These are phyloP conservation scores for Aphaenogaster floridana DNA, from an alignment of 1,140 invertebrate genomes.

Conservation along the genomic window DNA sequence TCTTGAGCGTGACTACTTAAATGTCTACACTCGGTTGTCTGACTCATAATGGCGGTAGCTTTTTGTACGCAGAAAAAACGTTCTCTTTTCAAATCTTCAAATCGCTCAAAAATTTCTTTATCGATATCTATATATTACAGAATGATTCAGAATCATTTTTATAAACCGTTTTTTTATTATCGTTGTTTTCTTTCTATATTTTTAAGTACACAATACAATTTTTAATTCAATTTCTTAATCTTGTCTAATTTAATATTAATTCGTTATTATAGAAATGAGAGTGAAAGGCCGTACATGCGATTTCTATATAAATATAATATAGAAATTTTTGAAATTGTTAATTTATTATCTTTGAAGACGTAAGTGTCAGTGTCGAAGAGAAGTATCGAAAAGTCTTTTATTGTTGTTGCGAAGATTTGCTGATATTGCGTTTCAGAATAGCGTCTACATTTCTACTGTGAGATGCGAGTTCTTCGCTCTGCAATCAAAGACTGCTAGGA, in stretches of 20 bases:
- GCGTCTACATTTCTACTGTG: not conserved
- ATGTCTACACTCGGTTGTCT: conserved; percentile 9
- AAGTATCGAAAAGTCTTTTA: not conserved
- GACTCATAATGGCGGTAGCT: not conserved
- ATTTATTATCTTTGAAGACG: not conserved
- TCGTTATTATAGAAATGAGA: not conserved
- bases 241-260: not conserved
- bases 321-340: not conserved
- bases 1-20: conserved; percentile 55
- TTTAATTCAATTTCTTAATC: not conserved
- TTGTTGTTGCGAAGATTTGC: not conserved
- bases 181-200: not conserved
- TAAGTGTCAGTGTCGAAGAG: not conserved
- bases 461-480: not conserved
- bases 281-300: not conserved
- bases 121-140: not conserved
- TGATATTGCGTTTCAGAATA: not conserved
- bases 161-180: no score
- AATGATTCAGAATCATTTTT: conserved; percentile 18
- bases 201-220: not conserved
- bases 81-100: not conserved
- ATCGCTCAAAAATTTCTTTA: not conserved
- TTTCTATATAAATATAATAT: not conserved
- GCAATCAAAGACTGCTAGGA: conserved; percentile 8
- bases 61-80: not conserved